Percentiles rank a stretch among this genome's conserved stretches.
Conservation (phyloP, 37 sponge, comb jelly and placozoan genomes). For the Spongia lamella region DNA sequence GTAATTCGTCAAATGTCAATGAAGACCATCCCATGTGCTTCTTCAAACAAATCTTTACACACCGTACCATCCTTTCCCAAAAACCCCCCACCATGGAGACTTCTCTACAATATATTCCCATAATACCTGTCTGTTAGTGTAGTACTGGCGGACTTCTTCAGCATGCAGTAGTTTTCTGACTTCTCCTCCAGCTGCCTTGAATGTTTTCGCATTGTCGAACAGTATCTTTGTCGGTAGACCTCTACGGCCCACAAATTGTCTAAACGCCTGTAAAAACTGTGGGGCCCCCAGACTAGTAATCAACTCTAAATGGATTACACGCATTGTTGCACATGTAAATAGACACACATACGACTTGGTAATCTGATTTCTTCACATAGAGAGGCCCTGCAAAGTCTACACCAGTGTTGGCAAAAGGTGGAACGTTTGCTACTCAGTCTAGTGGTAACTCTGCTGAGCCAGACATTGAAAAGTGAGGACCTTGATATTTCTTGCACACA, state of each 20-base stretch:
- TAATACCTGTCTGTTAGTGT: constrained; percentile 1
- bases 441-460: too few species aligned
- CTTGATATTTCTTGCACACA: too few species aligned
- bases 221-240: constrained; percentile 36
- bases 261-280: too few species aligned
- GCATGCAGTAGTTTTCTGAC: constrained; percentile 1
- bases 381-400: too few species aligned
- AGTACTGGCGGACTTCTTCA: neutral
- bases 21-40: neutral
- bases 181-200: constrained; percentile 33
- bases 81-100: constrained; percentile 3
- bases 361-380: too few species aligned
- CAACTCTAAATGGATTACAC: neutral
- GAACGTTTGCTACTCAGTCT: too few species aligned
- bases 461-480: too few species aligned
- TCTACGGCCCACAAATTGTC: constrained; percentile 37
- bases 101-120: constrained; percentile 39
- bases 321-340: neutral
- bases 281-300: neutral
- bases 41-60: neutral
- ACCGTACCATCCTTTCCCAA: neutral
- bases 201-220: constrained; percentile 53
- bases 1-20: neutral
- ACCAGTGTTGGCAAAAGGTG: too few species aligned
- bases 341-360: neutral